Evolutionary conservation across 2,113 vertebrate species (phyloP), one percentile per base, ranked within the genome.

Genomic region (Syngnathus floridae): DNA sequence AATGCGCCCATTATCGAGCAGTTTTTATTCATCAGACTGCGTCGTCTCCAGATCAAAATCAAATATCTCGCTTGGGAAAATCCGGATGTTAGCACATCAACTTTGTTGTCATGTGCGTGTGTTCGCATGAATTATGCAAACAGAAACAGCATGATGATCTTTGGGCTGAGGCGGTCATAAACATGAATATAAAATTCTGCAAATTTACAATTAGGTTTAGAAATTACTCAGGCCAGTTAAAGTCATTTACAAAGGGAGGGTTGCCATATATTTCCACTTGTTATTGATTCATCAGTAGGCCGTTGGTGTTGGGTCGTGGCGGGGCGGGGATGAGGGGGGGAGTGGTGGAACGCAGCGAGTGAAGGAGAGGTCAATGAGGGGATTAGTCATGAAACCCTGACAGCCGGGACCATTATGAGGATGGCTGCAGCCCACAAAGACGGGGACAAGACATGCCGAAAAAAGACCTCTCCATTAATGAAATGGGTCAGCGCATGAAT

Each of bases 401-500:
- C 86, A 88, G 74, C 59, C 79, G 66, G 73, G 71, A 52, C 78
- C 72, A 87, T 86, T 79, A 88, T 35, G 67, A 63, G 65, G 71
- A 70, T 48, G 62, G 73, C 71, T 59, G 65, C 61, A 65, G 79
- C 35, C 13, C 6, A 62, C 41, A 59, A 72, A 77, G 73, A 81
- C 38, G 37, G 66, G 61, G 54, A 63, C 65, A 69, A 73, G 71
- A 77, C 72, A 52, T 4, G 67, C 58, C 35, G 62, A 67, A 84
- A 84, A 80, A 80, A 73, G 69, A 74, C 64, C 70, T 70, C 55
- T 83, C 76, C 83, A 84, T 86, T 89, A 88, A 88, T 88, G 73
- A 87, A 90, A 88, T 85, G 83, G 84, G 84, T 86, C 85, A 84
- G 62, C 51, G 12, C 71, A 85, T 85, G 82, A 90, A 90, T 86